These are phyloP conservation scores for Lateolabrax maculatus DNA, from an alignment of 2,797 vertebrate species.

Conservation along the genomic window DNA sequence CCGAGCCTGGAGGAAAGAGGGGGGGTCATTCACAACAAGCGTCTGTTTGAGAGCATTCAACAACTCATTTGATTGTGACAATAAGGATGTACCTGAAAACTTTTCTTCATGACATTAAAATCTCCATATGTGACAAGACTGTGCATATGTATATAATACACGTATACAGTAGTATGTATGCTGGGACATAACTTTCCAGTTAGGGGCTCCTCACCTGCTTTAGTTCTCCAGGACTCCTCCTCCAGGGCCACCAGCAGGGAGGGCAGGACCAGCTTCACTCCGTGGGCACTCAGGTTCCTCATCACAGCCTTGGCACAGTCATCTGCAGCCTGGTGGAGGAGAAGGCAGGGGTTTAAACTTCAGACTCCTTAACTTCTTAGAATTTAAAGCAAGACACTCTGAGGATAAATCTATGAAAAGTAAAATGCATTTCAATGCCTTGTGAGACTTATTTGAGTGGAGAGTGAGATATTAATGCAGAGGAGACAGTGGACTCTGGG, in stretches of 20 bases:
- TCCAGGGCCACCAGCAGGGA: slow-evolving; percentile 96
- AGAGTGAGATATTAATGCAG: not conserved
- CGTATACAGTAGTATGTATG: not conserved
- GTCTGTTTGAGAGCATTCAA: not conserved
- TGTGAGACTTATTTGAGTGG: not conserved
- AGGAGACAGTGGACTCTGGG: not conserved
- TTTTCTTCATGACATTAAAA: not conserved
- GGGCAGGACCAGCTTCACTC: slow-evolving; percentile 97
- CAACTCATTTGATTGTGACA: not conserved
- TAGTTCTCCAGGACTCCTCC: slow-evolving; percentile 99
- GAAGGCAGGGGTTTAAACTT: not conserved
- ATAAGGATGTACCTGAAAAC: not conserved
- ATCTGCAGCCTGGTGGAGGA: slow-evolving; percentile 91
- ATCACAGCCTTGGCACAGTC: slow-evolving; percentile 99
- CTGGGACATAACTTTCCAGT: not conserved
- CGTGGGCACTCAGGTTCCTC: slow-evolving; percentile 98
- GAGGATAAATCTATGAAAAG: not conserved
- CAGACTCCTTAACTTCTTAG: not conserved
- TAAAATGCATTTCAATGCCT: not conserved
- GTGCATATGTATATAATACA: too few relatives aligned
- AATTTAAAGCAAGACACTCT: not conserved
- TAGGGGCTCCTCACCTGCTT: slow-evolving; percentile 91
- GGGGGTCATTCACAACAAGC: not conserved
- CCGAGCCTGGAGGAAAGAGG: slow-evolving; percentile 88
- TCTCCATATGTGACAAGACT: not conserved